Conservation (phyloP, 2,888 invertebrate species). For the Habroteleia sp. region DNA sequence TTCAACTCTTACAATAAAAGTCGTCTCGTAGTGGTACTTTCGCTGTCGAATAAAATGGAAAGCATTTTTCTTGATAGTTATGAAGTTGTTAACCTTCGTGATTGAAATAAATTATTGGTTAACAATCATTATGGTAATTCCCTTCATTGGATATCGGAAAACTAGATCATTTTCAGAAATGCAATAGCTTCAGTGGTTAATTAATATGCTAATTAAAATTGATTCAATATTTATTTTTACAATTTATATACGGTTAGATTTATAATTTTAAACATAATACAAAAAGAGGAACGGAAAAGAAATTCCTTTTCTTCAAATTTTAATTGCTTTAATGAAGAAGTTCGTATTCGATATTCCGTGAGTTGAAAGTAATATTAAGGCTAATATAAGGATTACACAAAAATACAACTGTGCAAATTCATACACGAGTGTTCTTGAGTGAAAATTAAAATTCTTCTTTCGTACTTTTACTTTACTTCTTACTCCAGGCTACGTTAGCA, state of each 20-base stretch:
- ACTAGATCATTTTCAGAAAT: neutral
- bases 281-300: neutral
- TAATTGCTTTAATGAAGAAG: neutral
- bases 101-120: conserved; percentile 16
- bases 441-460: too few species aligned
- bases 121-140: conserved; percentile 21
- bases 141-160: neutral
- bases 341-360: too few species aligned
- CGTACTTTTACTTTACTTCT: too few species aligned
- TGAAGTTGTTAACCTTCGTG: conserved; percentile 9
- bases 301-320: too few species aligned
- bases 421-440: too few species aligned
- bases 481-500: too few species aligned
- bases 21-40: neutral
- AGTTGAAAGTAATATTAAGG: too few species aligned
- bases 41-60: conserved; percentile 4
- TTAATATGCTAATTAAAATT: conserved; percentile 1
- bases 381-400: too few species aligned
- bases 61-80: neutral
- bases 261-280: too few species aligned
- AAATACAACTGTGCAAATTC: too few species aligned
- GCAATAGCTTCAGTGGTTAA: neutral
- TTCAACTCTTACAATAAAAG: conserved; percentile 7
- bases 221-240: neutral
- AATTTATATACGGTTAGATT: too few species aligned